A percentile compares a stretch with the other conserved stretches of the same genome.
Conservation (phyloP, 2,888 invertebrate species). For the Entomobrya multifasciata region DNA sequence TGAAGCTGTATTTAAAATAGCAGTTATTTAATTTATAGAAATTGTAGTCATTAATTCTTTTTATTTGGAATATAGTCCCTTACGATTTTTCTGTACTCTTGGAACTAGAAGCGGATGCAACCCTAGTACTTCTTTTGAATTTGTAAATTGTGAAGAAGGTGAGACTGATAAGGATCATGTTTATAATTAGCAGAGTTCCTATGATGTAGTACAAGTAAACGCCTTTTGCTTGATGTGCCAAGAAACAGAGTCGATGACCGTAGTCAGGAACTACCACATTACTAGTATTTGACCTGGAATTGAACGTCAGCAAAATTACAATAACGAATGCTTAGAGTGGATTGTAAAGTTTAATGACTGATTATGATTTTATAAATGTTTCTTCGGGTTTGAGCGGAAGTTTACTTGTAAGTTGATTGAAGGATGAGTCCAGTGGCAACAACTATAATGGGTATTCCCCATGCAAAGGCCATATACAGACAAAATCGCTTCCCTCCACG, state of each 20-base stretch:
- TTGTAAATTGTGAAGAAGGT: conserved; percentile 72
- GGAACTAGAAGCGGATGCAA: conserved; percentile 56
- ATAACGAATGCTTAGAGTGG: neutral
- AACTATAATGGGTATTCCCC: conserved; percentile 74
- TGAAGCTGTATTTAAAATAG: conserved; percentile 59
- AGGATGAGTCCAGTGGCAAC: conserved; percentile 68
- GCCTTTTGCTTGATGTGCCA: conserved; percentile 74
- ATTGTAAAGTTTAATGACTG: no score
- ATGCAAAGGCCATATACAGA: conserved; percentile 71
- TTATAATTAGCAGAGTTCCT: conserved; percentile 72
- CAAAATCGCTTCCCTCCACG: conserved; percentile 72
- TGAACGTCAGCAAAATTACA: neutral
- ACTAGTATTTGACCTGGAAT: conserved; percentile 64
- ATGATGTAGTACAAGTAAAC: conserved; percentile 77
- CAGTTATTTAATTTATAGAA: neutral
- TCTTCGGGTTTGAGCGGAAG: no score
- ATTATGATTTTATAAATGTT: no score
- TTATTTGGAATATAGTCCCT: neutral
- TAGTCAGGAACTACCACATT: conserved; percentile 77
- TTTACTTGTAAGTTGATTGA: conserved; percentile 74
- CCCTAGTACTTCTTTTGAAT: conserved; percentile 71
- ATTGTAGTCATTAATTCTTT: neutral
- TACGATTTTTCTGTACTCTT: conserved; percentile 64
- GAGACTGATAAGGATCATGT: conserved; percentile 71
- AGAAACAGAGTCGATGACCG: conserved; percentile 71